phyloP scores from a whole-genome alignment of 2,888 invertebrate genomes.

The Lycaena phlaeas region DNA sequence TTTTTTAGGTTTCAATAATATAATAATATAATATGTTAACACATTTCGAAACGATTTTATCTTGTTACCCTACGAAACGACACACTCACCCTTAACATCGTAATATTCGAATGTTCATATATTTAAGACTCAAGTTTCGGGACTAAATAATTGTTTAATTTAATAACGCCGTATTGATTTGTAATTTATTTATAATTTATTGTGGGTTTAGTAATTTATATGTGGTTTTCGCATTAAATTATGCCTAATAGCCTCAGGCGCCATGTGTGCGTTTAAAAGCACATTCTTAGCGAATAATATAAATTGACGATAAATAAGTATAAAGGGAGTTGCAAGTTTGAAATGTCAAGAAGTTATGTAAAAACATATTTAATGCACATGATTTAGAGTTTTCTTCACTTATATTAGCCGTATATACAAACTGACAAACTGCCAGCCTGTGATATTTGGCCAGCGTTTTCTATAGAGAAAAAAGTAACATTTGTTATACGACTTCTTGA shows the following conservation, averaged over 20 bases:
- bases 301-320: too few relatives aligned
- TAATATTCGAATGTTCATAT: conserved; percentile 14
- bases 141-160: conserved; percentile 8
- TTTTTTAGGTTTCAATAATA: too few relatives aligned
- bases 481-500: too few relatives aligned
- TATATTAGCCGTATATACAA: too few relatives aligned
- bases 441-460: too few relatives aligned
- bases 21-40: too few relatives aligned
- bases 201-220: conserved; percentile 7
- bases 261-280: conserved; percentile 4
- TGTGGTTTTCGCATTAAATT: conserved; percentile 8
- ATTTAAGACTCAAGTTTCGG: conserved; percentile 11
- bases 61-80: background rate
- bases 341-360: too few relatives aligned
- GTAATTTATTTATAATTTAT: conserved; percentile 7
- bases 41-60: background rate
- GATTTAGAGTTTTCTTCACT: too few relatives aligned
- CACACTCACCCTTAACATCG: conserved; percentile 12
- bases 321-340: too few relatives aligned
- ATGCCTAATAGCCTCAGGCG: background rate
- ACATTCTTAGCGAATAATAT: conserved; percentile 6
- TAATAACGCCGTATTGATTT: conserved; percentile 10
- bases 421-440: too few relatives aligned
- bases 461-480: too few relatives aligned
- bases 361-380: too few relatives aligned